These are phyloP conservation scores for Eriocheir sinensis DNA, from an alignment of 1,140 invertebrate genomes.

Conservation along the genomic window DNA sequence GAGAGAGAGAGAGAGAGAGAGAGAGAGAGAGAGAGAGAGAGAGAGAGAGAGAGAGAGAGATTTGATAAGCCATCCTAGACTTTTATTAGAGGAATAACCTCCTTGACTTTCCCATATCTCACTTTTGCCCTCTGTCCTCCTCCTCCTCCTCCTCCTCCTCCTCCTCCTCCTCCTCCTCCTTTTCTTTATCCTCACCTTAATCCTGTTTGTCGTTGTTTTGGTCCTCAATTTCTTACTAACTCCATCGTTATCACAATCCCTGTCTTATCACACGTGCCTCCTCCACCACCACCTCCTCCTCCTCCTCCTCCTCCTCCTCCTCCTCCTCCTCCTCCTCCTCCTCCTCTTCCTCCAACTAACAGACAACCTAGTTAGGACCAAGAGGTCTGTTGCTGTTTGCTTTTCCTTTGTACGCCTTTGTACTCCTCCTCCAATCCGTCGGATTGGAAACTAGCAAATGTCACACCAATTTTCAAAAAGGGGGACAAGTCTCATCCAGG, in stretches of 20 bases:
- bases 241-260: too few species aligned
- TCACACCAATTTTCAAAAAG: too few species aligned
- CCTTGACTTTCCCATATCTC: not conserved
- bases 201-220: not conserved
- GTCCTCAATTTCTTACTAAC: too few species aligned
- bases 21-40: not conserved
- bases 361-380: too few species aligned
- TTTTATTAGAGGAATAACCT: not conserved
- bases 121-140: not conserved
- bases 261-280: not conserved
- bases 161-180: not conserved
- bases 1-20: slow-evolving; percentile 9
- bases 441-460: too few species aligned
- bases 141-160: not conserved
- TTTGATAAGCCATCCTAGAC: not conserved
- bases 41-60: not conserved
- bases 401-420: not conserved
- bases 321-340: not conserved
- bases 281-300: not conserved
- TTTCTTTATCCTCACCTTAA: not conserved
- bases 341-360: not conserved
- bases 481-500: too few species aligned
- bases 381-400: not conserved
- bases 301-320: not conserved
- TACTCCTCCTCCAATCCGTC: not conserved